Evolutionary conservation across 1,140 invertebrate genomes (phyloP).

Genomic region (Trinorchestia longiramus): DNA sequence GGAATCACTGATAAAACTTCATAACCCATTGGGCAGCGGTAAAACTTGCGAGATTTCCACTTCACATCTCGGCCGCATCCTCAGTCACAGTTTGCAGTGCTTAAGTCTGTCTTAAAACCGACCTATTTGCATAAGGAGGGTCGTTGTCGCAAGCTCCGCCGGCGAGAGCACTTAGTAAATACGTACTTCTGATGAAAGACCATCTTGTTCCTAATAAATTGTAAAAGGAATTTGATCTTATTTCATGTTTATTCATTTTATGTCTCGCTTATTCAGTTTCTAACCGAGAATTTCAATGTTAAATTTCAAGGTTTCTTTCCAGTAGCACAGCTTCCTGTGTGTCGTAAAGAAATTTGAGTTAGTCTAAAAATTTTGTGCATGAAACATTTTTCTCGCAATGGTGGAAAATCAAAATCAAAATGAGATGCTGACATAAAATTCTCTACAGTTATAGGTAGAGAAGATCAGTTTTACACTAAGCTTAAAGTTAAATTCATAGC

Average conservation of each 20-base stretch:
- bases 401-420: too few relatives aligned
- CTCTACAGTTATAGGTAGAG: too few relatives aligned
- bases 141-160: background rate
- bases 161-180: background rate
- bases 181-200: background rate
- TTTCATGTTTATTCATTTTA: background rate
- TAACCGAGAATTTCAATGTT: too few relatives aligned
- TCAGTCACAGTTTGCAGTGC: slow-evolving; percentile 43
- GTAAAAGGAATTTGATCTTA: background rate
- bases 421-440: too few relatives aligned
- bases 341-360: too few relatives aligned
- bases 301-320: too few relatives aligned
- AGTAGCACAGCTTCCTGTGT: too few relatives aligned
- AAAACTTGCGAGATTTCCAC: slow-evolving; percentile 23
- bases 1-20: slow-evolving; percentile 47
- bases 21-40: slow-evolving; percentile 17
- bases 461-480: too few relatives aligned
- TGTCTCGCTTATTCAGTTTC: background rate
- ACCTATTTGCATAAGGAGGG: slow-evolving; percentile 5
- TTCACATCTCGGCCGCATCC: slow-evolving; percentile 38
- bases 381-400: too few relatives aligned
- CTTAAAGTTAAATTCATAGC: too few relatives aligned
- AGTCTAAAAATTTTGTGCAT: too few relatives aligned
- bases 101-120: background rate
- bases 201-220: background rate